A percentile compares a stretch with the other conserved stretches of the same genome.
Conservation (phyloP, 2,797 vertebrate species). For the Sebastiscus tertius region DNA sequence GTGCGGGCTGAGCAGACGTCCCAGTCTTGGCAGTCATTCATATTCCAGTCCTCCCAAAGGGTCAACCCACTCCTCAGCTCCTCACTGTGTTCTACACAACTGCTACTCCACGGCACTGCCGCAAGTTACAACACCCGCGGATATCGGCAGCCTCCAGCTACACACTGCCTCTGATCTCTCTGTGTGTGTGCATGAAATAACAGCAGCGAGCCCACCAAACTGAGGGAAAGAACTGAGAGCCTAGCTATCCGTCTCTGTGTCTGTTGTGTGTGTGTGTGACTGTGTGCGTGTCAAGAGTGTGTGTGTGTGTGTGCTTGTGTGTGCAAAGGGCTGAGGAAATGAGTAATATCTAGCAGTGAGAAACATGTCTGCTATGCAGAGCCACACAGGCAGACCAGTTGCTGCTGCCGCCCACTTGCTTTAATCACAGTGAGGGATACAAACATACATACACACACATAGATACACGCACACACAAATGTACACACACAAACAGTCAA, state of each 20-base stretch:
- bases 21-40: constrained; percentile 71
- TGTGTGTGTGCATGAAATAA: constrained; percentile 59
- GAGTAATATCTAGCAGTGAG: constrained; percentile 88
- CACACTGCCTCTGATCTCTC: constrained; percentile 68
- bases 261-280: constrained; percentile 64
- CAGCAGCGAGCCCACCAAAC: constrained; percentile 71
- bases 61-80: constrained; percentile 65
- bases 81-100: constrained; percentile 39
- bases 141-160: constrained; percentile 68
- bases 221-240: constrained; percentile 73
- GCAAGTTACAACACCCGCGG: constrained; percentile 56
- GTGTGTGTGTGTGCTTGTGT: constrained; percentile 62
- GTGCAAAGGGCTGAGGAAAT: constrained; percentile 86
- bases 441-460: constrained; percentile 60
- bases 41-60: constrained; percentile 68
- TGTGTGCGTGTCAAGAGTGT: constrained; percentile 46
- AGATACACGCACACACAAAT: constrained; percentile 24
- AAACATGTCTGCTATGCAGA: constrained; percentile 87
- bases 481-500: constrained; percentile 8
- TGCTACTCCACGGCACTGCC: constrained; percentile 45
- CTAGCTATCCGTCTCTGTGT: constrained; percentile 64
- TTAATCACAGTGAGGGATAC: constrained; percentile 84
- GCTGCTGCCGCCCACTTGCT: constrained; percentile 86
- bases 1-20: constrained; percentile 71
- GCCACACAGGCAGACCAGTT: constrained; percentile 86